Evolutionary conservation across 2,113 vertebrate species (phyloP), one percentile per base, ranked within the genome.

Genomic region (Phalacrocorax aristotelis): DNA sequence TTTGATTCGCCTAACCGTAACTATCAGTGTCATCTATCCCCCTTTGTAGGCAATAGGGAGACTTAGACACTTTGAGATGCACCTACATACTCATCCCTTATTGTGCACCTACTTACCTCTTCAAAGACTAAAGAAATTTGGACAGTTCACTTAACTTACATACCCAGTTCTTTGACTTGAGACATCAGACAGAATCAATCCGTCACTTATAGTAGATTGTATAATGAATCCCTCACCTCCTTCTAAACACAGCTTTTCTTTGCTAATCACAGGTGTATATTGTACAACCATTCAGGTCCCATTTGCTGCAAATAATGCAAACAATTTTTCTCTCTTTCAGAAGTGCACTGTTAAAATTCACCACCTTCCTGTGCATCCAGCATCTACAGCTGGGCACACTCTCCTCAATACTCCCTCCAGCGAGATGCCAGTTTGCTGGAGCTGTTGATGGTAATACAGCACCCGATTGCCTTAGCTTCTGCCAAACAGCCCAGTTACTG

Each of bases 171-270:
- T 15, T 16, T 1, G 10, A 10, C n/a, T 78, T 5, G 5, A 65
- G 4, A 52, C 3, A 6, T 27, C 48, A 72, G 49, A 32, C 15
- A 42, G 40, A 79, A 18, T 30, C 23, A 74, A 71, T 42, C 17
- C 32, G 29, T 12, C 2, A 0, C 7, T 54, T 25, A 12, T 3
- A 57, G 30, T 6, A 32, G 21, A 54, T n/a, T 4, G 0, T 13
- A 12, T 21, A 22, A 75, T 36, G 6, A 87, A 70, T 13, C 22
- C 20, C 23, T 44, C 1, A 2, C 5, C 9, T 70, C 26, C 10
- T 30, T 25, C n/a, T 22, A 20, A 78, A 36, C 42, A 23, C 48
- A 71, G 10, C 10, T 30, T 62, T 27, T n/a, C 57, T n/a, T 81
- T 62, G 13, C 18, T 58, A 29, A 9, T 22, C 11, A 10, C 3